Conservation (phyloP, 2,113 vertebrate species). For the Corythaixoides concolor region DNA sequence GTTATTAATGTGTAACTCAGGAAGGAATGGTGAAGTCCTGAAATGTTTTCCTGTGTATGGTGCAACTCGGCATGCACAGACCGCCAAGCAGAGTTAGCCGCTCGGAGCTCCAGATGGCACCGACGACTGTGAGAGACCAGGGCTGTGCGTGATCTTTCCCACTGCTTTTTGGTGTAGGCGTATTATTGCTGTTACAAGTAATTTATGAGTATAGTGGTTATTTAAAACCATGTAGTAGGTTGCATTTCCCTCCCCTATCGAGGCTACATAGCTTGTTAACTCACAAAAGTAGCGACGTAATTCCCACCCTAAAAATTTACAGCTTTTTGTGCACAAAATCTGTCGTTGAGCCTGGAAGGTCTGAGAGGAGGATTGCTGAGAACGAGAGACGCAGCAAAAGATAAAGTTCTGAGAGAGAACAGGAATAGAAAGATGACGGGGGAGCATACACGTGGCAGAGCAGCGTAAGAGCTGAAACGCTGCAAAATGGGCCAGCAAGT, state of each 20-base stretch:
- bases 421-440: background rate
- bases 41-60: background rate
- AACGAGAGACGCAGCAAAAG: background rate
- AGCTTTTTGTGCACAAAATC: slow-evolving; percentile 22
- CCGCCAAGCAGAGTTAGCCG: background rate
- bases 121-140: background rate
- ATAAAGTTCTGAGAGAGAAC: background rate
- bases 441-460: accelerated
- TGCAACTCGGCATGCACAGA: background rate
- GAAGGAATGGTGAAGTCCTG: background rate
- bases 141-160: background rate
- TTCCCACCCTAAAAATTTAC: slow-evolving; percentile 26
- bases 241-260: background rate
- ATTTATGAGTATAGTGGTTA: slow-evolving; percentile 36
- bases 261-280: slow-evolving; percentile 18
- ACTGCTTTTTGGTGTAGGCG: slow-evolving; percentile 22
- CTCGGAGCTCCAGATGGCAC: background rate
- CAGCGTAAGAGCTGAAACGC: background rate
- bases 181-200: slow-evolving; percentile 53
- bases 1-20: background rate
- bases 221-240: slow-evolving; percentile 48
- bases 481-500: background rate
- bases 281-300: background rate
- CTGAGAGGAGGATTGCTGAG: slow-evolving; percentile 9
- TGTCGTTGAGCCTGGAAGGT: background rate